These are phyloP conservation scores for Porites lobata DNA, from an alignment of 92 coral and sea anemone genomes.

Conservation along the genomic window DNA sequence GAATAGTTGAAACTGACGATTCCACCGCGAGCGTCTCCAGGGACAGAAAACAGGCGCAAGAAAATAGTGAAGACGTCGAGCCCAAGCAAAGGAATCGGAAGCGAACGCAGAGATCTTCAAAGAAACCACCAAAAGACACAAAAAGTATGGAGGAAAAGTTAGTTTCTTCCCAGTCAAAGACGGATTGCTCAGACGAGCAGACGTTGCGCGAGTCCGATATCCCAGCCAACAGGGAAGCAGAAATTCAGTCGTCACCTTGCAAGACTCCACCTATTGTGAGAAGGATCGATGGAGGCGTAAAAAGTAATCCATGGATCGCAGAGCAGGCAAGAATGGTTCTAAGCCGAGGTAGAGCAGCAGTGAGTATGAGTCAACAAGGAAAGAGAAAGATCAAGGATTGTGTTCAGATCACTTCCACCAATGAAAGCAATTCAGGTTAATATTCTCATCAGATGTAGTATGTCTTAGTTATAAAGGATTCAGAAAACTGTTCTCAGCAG, in stretches of 20 bases:
- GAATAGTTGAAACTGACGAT: not conserved
- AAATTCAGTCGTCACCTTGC: constrained; percentile 14
- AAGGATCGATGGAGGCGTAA: constrained; percentile 70
- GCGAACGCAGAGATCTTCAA: constrained; percentile 19
- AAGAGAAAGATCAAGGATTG: constrained; percentile 50
- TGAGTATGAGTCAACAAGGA: constrained; percentile 68
- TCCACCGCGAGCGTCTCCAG: constrained; percentile 11
- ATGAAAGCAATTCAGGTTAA: constrained; percentile 33
- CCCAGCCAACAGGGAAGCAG: constrained; percentile 17
- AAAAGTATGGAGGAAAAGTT: not conserved
- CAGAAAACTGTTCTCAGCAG: too few relatives aligned
- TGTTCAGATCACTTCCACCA: constrained; percentile 6
- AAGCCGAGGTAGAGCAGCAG: constrained; percentile 87
- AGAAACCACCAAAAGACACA: not conserved
- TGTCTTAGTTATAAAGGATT: too few relatives aligned
- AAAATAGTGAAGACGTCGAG: not conserved
- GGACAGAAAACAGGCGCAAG: not conserved
- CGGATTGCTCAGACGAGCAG: not conserved
- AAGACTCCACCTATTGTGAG: constrained; percentile 64
- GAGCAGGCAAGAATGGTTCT: constrained; percentile 94
- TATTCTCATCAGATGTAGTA: too few relatives aligned
- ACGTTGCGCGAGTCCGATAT: not conserved
- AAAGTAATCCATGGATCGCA: constrained; percentile 94
- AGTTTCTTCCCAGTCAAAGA: not conserved
- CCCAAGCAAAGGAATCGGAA: constrained; percentile 24